phyloP scores from a whole-genome alignment of 2,888 invertebrate species.

The Digitonthophagus gazella region DNA sequence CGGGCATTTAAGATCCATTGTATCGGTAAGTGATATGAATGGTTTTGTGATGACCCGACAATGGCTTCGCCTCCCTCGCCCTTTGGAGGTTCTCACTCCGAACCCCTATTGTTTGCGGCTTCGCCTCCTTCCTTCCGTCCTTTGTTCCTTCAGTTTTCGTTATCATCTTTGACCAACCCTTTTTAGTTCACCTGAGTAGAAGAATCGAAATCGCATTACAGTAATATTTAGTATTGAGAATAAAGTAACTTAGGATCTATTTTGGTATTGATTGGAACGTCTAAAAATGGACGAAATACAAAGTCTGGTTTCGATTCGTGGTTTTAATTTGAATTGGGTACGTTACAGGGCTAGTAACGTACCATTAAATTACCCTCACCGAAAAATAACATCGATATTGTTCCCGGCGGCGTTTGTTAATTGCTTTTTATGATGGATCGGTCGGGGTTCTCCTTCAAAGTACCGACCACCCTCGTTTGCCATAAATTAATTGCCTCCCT shows the following conservation, averaged over 20 bases:
- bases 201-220: too few species aligned
- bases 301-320: too few species aligned
- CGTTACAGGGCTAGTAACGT: too few species aligned
- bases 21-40: constrained; percentile 31
- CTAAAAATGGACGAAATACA: too few species aligned
- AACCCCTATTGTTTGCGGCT: neutral
- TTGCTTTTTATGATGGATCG: neutral
- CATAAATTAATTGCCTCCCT: neutral
- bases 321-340: too few species aligned
- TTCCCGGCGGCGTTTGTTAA: neutral
- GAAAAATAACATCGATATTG: constrained; percentile 12
- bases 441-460: neutral
- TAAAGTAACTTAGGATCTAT: too few species aligned
- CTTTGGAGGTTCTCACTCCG: neutral
- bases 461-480: neutral
- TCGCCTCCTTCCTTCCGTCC: neutral
- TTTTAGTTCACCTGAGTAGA: too few species aligned
- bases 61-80: constrained; percentile 29
- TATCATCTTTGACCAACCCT: too few species aligned
- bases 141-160: neutral
- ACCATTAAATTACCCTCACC: neutral
- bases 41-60: constrained; percentile 34
- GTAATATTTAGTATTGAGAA: too few species aligned
- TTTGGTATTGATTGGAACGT: too few species aligned
- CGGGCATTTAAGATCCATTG: constrained; percentile 14